Evolutionary conservation across 2,113 vertebrate genomes (phyloP).

Genomic region (Herpetotheres cachinnans): DNA sequence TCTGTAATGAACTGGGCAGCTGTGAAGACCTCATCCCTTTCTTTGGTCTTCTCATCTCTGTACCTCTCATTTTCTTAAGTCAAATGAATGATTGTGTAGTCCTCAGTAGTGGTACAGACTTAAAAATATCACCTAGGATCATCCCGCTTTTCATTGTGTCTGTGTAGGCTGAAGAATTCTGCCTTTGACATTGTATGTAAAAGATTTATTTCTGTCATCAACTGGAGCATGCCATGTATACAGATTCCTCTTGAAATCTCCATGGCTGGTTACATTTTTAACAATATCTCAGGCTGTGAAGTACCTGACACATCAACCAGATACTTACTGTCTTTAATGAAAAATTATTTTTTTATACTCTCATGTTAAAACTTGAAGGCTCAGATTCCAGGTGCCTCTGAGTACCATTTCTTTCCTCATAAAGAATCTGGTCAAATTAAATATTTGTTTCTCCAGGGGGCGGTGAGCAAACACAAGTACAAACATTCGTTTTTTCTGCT

Average conservation of each 20-base stretch:
- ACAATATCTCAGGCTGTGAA: background rate
- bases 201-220: conserved; percentile 68
- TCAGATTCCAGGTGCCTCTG: background rate
- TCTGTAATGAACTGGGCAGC: background rate
- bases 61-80: background rate
- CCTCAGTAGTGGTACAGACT: conserved; percentile 55
- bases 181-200: conserved; percentile 64
- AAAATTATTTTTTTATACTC: background rate
- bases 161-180: conserved; percentile 73
- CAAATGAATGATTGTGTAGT: conserved; percentile 66
- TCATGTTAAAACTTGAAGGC: background rate
- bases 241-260: background rate
- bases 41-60: background rate
- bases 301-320: background rate
- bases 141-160: conserved; percentile 75
- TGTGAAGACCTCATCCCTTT: background rate
- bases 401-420: background rate
- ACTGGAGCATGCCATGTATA: conserved; percentile 4
- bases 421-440: background rate
- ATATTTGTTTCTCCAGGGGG: background rate
- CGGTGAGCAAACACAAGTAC: background rate
- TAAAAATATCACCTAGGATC: conserved; percentile 74
- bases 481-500: conserved; percentile 1
- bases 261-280: conserved; percentile 4
- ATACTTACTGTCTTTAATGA: conserved; percentile 23